phyloP scores from a whole-genome alignment of 2,113 vertebrate species.

The Sinocyclocheilus maitianheensis region DNA sequence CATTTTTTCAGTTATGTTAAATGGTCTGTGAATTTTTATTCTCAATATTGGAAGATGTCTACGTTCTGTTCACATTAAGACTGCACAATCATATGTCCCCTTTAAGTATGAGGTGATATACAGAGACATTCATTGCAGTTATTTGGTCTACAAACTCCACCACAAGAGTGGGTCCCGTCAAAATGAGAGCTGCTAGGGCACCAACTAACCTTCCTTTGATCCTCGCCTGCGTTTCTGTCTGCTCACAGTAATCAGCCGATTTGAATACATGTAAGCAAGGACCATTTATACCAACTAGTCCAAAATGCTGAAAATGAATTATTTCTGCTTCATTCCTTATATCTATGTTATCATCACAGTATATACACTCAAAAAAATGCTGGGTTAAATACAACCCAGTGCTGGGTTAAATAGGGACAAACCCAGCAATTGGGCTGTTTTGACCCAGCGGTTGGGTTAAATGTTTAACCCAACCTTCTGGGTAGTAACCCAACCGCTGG shows the following conservation, averaged over 20 bases:
- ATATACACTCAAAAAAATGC: neutral
- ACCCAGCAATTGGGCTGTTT: no score
- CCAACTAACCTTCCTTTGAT: neutral
- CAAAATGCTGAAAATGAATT: neutral
- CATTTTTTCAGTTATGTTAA: no score
- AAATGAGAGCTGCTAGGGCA: neutral
- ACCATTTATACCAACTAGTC: neutral
- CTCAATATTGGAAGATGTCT: no score
- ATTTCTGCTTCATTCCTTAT: neutral
- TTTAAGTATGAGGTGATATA: neutral
- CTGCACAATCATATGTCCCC: neutral
- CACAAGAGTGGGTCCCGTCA: neutral
- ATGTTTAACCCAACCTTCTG: no score
- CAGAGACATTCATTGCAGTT: neutral
- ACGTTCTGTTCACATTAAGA: neutral
- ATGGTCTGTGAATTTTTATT: no score
- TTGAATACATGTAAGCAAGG: neutral
- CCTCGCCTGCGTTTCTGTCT: neutral
- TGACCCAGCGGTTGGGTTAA: no score
- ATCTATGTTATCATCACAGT: neutral
- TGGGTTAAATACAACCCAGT: no score
- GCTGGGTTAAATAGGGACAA: no score
- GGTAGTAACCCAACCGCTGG: no score
- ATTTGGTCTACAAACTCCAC: neutral
- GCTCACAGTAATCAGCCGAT: neutral